Percentiles rank a stretch among this genome's conserved stretches.
Conservation (phyloP, 1,140 invertebrate genomes). For the Pseudomyrmex cubaensis region DNA sequence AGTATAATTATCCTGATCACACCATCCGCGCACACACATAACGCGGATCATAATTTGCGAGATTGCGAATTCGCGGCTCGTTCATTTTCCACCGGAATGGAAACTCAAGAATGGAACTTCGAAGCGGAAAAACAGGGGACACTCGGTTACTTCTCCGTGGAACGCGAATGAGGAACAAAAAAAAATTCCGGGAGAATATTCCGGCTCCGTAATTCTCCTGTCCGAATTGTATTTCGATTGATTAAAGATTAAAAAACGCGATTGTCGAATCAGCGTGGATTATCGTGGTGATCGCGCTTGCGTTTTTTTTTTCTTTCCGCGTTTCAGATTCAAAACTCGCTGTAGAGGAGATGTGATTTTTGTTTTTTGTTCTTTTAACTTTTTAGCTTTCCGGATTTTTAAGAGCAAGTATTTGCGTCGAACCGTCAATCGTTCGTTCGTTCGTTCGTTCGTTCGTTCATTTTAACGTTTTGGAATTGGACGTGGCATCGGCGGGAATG, state of each 20-base stretch:
- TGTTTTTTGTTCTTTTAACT: conserved; percentile 11
- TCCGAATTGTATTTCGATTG: conserved; percentile 24
- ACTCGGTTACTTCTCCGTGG: conserved; percentile 14
- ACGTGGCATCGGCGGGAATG: conserved; percentile 49
- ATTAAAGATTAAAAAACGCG: conserved; percentile 24
- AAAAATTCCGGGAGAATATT: background rate
- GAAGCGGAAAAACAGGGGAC: conserved; percentile 2
- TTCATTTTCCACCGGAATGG: conserved; percentile 42
- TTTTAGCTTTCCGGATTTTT: conserved; percentile 35
- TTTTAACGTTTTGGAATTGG: conserved; percentile 55
- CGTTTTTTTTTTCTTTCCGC: background rate
- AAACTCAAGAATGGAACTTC: background rate
- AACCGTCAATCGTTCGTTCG: conserved; percentile 52
- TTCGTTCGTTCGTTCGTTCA: conserved; percentile 37
- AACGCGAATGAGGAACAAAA: background rate
- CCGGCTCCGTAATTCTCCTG: too few species aligned
- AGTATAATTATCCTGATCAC: background rate
- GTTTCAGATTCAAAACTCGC: conserved; percentile 10
- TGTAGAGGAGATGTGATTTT: background rate
- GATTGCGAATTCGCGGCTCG: conserved; percentile 18
- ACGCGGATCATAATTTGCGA: conserved; percentile 48
- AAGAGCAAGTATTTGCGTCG: conserved; percentile 41
- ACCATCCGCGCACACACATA: background rate
- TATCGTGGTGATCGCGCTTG: background rate
- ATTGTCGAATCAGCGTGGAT: conserved; percentile 17